Conservation (phyloP, 2,113 vertebrate species). For the Pogonocichla stellata region DNA sequence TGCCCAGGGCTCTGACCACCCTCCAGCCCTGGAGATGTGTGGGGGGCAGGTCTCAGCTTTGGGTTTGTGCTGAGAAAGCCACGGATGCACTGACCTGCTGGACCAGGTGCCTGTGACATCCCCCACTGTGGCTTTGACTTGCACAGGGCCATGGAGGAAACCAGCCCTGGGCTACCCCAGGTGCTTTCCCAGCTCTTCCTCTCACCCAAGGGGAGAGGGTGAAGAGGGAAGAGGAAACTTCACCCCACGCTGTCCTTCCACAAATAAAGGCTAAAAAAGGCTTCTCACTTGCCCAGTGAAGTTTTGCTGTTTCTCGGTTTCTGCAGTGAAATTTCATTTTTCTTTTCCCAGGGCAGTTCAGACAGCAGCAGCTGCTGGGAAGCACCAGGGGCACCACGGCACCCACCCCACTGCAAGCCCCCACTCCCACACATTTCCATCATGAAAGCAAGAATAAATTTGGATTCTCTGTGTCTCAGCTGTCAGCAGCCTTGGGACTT, state of each 20-base stretch:
- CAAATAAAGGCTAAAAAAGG: background rate
- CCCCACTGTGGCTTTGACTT: background rate
- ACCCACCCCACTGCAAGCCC: background rate
- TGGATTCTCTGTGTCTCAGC: background rate
- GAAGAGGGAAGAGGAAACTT: background rate
- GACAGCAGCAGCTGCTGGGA: fast-evolving
- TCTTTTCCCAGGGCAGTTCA: background rate
- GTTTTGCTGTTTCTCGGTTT: background rate
- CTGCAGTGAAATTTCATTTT: background rate
- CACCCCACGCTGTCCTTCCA: background rate
- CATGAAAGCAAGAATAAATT: fast-evolving
- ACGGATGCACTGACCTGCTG: fast-evolving
- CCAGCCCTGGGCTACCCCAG: fast-evolving
- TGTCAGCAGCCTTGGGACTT: background rate
- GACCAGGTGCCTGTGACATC: background rate
- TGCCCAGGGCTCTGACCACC: background rate
- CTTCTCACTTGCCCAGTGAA: fast-evolving
- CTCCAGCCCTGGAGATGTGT: fast-evolving
- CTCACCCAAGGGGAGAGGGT: fast-evolving
- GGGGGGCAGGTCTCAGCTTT: background rate
- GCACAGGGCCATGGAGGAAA: background rate
- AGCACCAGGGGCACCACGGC: background rate
- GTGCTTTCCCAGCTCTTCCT: background rate
- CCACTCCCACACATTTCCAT: background rate
- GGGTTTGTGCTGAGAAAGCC: background rate